A percentile compares a stretch with the other conserved stretches of the same genome.
Conservation (phyloP, 2,797 vertebrate species). For the Dryobates pubescens region DNA sequence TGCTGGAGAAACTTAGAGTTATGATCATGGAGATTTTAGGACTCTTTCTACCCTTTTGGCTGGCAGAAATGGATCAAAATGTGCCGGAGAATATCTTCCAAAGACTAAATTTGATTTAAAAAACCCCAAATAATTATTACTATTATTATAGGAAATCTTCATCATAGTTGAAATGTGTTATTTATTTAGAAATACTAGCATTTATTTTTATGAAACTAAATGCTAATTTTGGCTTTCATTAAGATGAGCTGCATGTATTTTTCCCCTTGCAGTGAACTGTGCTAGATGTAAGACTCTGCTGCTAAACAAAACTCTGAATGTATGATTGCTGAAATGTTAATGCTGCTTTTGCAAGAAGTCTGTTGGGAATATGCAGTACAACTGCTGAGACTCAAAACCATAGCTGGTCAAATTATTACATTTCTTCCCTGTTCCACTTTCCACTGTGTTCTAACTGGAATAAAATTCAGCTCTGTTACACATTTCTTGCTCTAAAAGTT, state of each 20-base stretch:
- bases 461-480: neutral
- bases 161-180: neutral
- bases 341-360: neutral
- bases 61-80: neutral
- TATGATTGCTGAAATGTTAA: neutral
- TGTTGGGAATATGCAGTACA: neutral
- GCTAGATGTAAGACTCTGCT: neutral
- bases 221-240: constrained; percentile 24
- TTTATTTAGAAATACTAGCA: neutral
- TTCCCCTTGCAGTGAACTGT: neutral
- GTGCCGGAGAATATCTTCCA: neutral
- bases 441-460: neutral
- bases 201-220: neutral
- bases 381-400: constrained; percentile 23
- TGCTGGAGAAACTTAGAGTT: neutral
- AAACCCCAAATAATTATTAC: no score
- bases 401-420: neutral
- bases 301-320: neutral
- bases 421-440: neutral
- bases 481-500: neutral
- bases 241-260: constrained; percentile 3
- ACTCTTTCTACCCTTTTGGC: neutral
- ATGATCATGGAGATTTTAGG: neutral
- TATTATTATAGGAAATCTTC: neutral
- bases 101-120: neutral